Base-by-base conservation (phyloP, 1,140 invertebrate species). In the Diabrotica undecimpunctata region DNA sequence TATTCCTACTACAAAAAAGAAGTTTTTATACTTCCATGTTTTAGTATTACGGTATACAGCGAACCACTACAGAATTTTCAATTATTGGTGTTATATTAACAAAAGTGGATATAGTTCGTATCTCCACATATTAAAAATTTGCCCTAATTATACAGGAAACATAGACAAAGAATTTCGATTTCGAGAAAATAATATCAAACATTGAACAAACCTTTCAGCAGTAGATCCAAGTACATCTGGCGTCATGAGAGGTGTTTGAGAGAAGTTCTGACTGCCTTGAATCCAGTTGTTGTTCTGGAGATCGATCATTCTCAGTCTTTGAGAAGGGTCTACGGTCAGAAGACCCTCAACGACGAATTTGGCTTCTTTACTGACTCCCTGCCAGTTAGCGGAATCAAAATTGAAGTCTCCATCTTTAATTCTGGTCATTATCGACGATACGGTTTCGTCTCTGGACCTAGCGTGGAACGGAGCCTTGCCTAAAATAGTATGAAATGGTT, bases 401-500 rank as follows among this genome's bases (percentile, higher is more conserved):
- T 86, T 84, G 72, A 94, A 91, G 67, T 89, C 86, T 11, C 92
- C 93, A 13, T 82, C 83, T 73, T 88, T 87, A 58, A 96, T 95
- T 66, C 90, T 81, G 58, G 87, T 83, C 83, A 95, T 94, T 14
- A 95, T 88, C 2, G 84, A 84, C 2, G 83, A 83, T 35, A 90
- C 85, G 41, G 84, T 89, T 68, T 92, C 90, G 59, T 92, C 87
- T 56, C 86, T 82, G 7, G 87, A 88, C 52, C 83, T 75, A 0
- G 82, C 81, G 67, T 87, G 88, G 78, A 95, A 96, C 5, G 93
- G 93, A 1, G 90, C 91, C 68, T 87, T 86, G 3, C 41, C 41
- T 46, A 25, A 25, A 25, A 25, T 25, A 25, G 41, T 46, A n/a
- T n/a, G n/a, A n/a, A n/a, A n/a, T n/a, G n/a, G n/a, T n/a, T n/a